Base-by-base conservation (phyloP, 2,888 invertebrate species). In the Ochlodes sylvanus region DNA sequence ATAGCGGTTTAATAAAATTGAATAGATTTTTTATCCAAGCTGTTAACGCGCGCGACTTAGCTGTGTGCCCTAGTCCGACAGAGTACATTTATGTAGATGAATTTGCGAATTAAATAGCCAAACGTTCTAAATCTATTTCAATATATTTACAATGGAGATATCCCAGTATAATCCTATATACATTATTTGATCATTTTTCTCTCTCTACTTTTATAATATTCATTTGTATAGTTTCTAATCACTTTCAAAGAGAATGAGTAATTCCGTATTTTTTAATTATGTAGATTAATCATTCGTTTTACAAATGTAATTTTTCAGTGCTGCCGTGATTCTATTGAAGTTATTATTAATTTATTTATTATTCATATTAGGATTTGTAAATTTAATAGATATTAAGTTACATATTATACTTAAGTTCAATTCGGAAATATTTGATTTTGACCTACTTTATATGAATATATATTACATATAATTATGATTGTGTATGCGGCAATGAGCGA, bases 151-250 rank as follows among this genome's bases (percentile, higher is more conserved):
- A 54, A 61, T 27, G 55, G 44, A 67, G 67, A 55, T 61, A 67
- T 67, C 67, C 67, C 67, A 67, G 61, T 67, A 67, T 67, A 67
- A 67, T 55, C 67, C 67, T 67, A 67, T 67, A 32, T 67, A 67
- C 61, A 67, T 61, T 55, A 44, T 58, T 58, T 58, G 41, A 50
- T 66, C 32, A n/a, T 52, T 52, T 60, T 60, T 44, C 15, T 54
- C 6, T n/a, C 14, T n/a, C 42, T 42, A 15, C 44, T 47, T 12
- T 52, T 17, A 15, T 7, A 56, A 56, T 38, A 56, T 38, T 17
- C 15, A 56, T 27, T 9, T 38, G 27, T 27, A 27, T 38, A 52
- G 4, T 14, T 21, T 15, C 38, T 38, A 17, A 17, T 47, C 44
- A 17, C 44, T 15, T 47, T 47, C 9, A 5, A 47, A 17, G 7